Base-by-base conservation (phyloP, 2,797 vertebrate genomes). In the Alcedo quadribrachys region DNA sequence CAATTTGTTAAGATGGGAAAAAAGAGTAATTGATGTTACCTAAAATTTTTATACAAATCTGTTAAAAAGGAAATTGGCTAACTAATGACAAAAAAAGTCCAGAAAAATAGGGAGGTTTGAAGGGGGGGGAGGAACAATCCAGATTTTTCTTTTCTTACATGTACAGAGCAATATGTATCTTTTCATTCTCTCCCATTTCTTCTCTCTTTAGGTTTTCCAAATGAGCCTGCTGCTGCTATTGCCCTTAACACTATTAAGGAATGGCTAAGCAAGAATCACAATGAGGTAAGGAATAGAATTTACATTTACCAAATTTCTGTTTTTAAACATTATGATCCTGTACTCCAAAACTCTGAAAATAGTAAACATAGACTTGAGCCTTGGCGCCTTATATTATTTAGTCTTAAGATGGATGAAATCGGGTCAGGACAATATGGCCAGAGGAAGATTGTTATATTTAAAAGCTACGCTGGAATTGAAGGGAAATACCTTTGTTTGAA, bases 141-240 rank as follows among this genome's bases (percentile, higher is more conserved):
- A 18, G 11, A 21, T 33, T 71, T 89, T 84, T 75, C 7, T 33
- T 70, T 67, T 70, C 4, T 27, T 50, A 4, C 8, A 16, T 55
- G 9, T 19, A 10, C 45, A 65, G 33, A 45, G 24, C 55, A 66
- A 54, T 35, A 5, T 12, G 5, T 76, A 11, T 6, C 25, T 85
- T 75, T 73, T 62, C 57, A 69, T 66, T 75, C 94, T 66, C 48
- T 89, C 27, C 70, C 5, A 35, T 93, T 87, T 95, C 24, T 66
- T 96, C 20, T 96, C 50, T 68, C 48, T 85, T 63, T 94, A 99
- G 99, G 99, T 85, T 99, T 99, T 94, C 99, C 99, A 82, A 99
- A 99, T 43, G 99, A 99, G 68, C 99, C 99, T 77, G 99, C 99
- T 91, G 99, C 99, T 43, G 93, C 97, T 67, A 98, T 99, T 80